A percentile compares a stretch with the other conserved stretches of the same genome.
These are phyloP conservation scores for Cuniculus paca DNA, from an alignment of 2,797 vertebrate species.

Conservation along the genomic window DNA sequence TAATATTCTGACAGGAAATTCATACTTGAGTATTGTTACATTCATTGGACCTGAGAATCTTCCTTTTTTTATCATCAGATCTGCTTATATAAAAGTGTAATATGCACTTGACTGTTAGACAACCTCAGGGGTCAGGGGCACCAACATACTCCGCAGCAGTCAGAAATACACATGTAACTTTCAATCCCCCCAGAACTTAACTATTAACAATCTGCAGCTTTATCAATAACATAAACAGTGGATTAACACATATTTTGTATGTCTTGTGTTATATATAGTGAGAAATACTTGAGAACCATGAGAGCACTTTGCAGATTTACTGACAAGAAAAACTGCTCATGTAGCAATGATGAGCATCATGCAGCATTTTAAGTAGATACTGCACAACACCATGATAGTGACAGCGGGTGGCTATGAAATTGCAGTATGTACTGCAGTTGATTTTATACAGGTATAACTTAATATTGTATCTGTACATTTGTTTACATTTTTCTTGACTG, in stretches of 20 bases:
- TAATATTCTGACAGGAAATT: not conserved
- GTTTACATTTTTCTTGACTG: not conserved
- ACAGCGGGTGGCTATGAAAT: not conserved
- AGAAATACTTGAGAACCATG: not conserved
- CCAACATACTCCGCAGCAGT: not conserved
- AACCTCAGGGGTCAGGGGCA: no score
- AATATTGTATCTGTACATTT: not conserved
- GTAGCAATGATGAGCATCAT: not conserved
- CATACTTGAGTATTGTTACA: not conserved
- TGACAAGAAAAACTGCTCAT: not conserved
- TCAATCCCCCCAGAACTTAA: not conserved
- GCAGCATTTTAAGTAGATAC: not conserved
- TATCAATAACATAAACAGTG: not conserved
- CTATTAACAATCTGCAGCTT: not conserved
- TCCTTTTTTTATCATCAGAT: not conserved
- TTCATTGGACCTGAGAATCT: not conserved
- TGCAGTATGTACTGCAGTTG: not conserved
- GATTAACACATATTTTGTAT: not conserved
- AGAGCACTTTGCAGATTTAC: not conserved
- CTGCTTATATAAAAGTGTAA: not conserved
- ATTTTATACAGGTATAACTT: not conserved
- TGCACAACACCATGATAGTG: not conserved
- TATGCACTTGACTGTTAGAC: not conserved
- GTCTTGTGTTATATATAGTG: not conserved
- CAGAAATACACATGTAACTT: not conserved